Conservation (phyloP, 1,140 invertebrate genomes). For the Drosophila yakuba region DNA sequence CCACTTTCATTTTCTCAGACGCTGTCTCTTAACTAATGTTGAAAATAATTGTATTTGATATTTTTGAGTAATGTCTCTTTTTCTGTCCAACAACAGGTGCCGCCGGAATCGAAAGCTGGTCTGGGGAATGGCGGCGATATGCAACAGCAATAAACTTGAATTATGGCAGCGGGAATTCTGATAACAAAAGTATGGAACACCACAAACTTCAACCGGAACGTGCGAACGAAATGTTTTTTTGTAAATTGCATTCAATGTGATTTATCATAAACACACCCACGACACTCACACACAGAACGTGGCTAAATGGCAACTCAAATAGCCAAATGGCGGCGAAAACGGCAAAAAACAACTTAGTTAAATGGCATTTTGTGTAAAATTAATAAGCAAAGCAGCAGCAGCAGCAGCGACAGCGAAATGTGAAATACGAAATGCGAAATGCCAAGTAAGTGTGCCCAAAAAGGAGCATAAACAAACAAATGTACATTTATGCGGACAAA, state of each 20-base stretch:
- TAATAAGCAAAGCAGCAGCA: slow-evolving; percentile 54
- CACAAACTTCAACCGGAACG: slow-evolving; percentile 47
- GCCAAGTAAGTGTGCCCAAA: slow-evolving; percentile 35
- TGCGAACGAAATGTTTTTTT: slow-evolving; percentile 58
- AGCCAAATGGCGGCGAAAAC: slow-evolving; percentile 22
- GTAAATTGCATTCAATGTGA: slow-evolving; percentile 75
- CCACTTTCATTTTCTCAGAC: slow-evolving; percentile 14
- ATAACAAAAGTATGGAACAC: slow-evolving; percentile 45
- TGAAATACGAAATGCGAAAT: slow-evolving; percentile 18
- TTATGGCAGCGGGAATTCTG: slow-evolving; percentile 46
- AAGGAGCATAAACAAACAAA: slow-evolving; percentile 37
- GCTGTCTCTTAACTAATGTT: slow-evolving; percentile 32
- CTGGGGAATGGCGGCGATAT: slow-evolving; percentile 88
- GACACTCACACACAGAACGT: slow-evolving; percentile 20
- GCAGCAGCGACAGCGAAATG: slow-evolving; percentile 19
- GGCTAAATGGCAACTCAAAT: slow-evolving; percentile 43
- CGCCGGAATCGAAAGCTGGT: slow-evolving; percentile 90
- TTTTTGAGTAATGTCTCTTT: slow-evolving; percentile 35
- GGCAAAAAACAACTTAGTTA: slow-evolving; percentile 30
- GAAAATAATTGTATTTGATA: slow-evolving; percentile 20
- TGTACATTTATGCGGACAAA: slow-evolving; percentile 49
- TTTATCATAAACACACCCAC: slow-evolving; percentile 54
- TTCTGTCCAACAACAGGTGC: slow-evolving; percentile 85
- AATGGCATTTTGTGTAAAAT: slow-evolving; percentile 76
- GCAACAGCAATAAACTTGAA: slow-evolving; percentile 76